These are phyloP conservation scores for Leguminivora glycinivorella DNA, from an alignment of 1,140 invertebrate genomes.

Conservation along the genomic window DNA sequence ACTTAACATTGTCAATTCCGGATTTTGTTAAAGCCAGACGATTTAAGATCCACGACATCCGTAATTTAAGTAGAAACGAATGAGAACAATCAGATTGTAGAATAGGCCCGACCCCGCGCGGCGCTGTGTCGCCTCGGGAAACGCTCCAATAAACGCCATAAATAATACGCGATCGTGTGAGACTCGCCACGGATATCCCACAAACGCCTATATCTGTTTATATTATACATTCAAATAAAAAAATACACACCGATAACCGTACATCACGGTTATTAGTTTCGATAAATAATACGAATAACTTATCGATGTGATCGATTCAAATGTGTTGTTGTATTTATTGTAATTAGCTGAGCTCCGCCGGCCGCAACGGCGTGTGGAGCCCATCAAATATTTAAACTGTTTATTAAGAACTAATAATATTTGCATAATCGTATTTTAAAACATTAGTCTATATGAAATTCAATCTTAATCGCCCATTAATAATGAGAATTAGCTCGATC, in stretches of 20 bases:
- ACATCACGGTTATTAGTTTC: slow-evolving; percentile 74
- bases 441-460: slow-evolving; percentile 65
- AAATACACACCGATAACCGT: slow-evolving; percentile 67
- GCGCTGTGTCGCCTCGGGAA: slow-evolving; percentile 65
- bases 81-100: slow-evolving; percentile 31
- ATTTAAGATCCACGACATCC: slow-evolving; percentile 24
- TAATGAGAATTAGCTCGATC: slow-evolving; percentile 65
- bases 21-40: background rate
- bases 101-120: slow-evolving; percentile 46
- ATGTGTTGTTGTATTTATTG: slow-evolving; percentile 72
- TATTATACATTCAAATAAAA: slow-evolving; percentile 52
- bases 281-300: slow-evolving; percentile 69
- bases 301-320: slow-evolving; percentile 73
- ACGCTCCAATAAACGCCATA: slow-evolving; percentile 70
- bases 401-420: slow-evolving; percentile 75
- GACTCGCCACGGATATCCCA: slow-evolving; percentile 57
- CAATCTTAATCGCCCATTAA: slow-evolving; percentile 68
- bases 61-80: slow-evolving; percentile 25
- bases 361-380: slow-evolving; percentile 49
- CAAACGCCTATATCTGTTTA: slow-evolving; percentile 61
- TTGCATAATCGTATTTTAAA: slow-evolving; percentile 73
- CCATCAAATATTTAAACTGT: slow-evolving; percentile 70
- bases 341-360: slow-evolving; percentile 51
- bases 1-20: background rate
- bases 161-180: slow-evolving; percentile 67